Conservation (phyloP, 2,113 vertebrate genomes). For the Cariama cristata region DNA sequence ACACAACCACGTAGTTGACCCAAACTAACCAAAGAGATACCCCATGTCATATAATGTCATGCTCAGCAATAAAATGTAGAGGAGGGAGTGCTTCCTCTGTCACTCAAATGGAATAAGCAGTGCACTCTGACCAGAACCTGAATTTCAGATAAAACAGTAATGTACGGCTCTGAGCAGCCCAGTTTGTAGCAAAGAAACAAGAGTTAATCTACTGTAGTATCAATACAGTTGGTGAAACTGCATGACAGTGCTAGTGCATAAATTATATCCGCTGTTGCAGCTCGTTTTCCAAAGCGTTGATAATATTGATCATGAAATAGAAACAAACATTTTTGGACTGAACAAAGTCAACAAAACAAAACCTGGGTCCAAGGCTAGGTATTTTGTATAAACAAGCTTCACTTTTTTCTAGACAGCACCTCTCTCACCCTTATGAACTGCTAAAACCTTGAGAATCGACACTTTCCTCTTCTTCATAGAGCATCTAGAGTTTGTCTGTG, state of each 20-base stretch:
- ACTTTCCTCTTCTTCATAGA: not conserved
- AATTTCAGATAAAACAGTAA: not conserved
- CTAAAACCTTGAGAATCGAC: not conserved
- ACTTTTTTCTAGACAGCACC: not conserved
- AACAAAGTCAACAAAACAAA: not conserved
- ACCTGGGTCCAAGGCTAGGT: not conserved
- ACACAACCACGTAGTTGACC: not conserved
- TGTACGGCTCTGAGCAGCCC: not conserved
- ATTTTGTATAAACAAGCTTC: not conserved
- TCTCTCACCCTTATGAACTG: not conserved
- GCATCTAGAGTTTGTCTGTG: not conserved
- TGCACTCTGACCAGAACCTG: not conserved
- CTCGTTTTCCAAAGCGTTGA: not conserved
- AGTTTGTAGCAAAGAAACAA: not conserved
- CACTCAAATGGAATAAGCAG: not conserved
- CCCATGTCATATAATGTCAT: not conserved
- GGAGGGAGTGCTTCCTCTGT: not conserved
- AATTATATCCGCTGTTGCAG: not conserved
- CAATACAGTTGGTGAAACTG: not conserved
- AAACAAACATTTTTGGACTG: not conserved
- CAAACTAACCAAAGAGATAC: not conserved
- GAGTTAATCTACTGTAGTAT: not conserved
- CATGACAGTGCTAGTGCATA: not conserved
- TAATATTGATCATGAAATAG: not conserved
- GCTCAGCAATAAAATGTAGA: not conserved